phyloP scores from a whole-genome alignment of 2,113 vertebrate species.

The Paradoxurus hermaphroditus region DNA sequence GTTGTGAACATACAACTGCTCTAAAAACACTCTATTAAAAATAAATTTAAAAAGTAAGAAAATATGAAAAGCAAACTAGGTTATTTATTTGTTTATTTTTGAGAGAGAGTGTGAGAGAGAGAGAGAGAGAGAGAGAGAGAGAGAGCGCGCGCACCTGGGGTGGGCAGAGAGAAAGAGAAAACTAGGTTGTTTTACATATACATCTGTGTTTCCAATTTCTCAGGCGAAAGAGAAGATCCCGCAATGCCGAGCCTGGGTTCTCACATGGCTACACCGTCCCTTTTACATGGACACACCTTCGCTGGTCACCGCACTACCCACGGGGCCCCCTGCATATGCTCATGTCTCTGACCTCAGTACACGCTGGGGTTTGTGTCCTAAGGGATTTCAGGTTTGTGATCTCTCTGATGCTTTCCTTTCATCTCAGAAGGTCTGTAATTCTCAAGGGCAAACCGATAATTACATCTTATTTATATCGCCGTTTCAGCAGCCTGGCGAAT shows the following conservation, averaged over 20 bases:
- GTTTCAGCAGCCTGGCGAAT: not conserved
- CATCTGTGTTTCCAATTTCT: not conserved
- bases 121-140: no score
- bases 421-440: slow-evolving; percentile 54
- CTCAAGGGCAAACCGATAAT: slow-evolving; percentile 29
- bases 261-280: not conserved
- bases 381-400: not conserved
- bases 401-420: not conserved
- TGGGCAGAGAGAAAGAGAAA: not conserved
- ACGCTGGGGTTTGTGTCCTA: not conserved
- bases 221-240: not conserved
- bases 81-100: not conserved
- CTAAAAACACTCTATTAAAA: not conserved
- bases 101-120: no score
- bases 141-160: no score
- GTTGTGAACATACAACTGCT: not conserved
- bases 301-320: not conserved
- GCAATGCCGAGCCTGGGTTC: not conserved
- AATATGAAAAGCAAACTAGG: not conserved
- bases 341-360: not conserved
- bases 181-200: not conserved
- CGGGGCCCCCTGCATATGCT: not conserved
- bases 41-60: not conserved
- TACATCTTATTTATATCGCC: not conserved
- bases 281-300: not conserved